Conservation (phyloP, 2,888 invertebrate species). For the Hoplodrina blanda region DNA sequence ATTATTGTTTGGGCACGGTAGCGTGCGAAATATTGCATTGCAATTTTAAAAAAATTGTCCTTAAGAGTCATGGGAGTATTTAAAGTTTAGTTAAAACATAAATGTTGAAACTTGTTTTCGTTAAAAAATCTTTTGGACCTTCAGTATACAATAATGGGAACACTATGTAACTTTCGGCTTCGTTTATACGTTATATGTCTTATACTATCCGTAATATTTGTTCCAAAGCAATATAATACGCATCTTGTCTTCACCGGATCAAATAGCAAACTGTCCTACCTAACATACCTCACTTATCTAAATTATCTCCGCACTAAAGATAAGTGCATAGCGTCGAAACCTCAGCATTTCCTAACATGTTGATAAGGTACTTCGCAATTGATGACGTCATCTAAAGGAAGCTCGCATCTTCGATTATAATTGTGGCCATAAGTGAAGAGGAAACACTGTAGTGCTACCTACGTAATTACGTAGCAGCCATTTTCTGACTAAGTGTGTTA, state of each 20-base stretch:
- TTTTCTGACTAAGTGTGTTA: conserved; percentile 34
- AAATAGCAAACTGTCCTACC: conserved; percentile 21
- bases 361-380: conserved; percentile 24
- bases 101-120: no score
- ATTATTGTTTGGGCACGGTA: no score
- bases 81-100: no score
- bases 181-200: no score
- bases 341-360: conserved; percentile 33
- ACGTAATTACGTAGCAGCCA: conserved; percentile 23
- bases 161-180: no score
- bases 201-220: no score
- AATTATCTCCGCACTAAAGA: conserved; percentile 46
- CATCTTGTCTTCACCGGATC: conserved; percentile 10
- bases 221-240: no score
- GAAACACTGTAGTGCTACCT: conserved; percentile 24
- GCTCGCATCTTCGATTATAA: conserved; percentile 27
- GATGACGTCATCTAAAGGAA: conserved; percentile 33
- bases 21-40: no score
- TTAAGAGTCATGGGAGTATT: no score
- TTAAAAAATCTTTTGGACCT: no score
- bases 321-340: conserved; percentile 48
- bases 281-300: conserved; percentile 52
- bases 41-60: no score
- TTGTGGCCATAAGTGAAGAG: conserved; percentile 27
- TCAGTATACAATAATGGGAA: no score